Evolutionary conservation across 2,888 invertebrate genomes (phyloP), one percentile per base, ranked within the genome.

Genomic region (Acanthococcus lagerstroemiae): DNA sequence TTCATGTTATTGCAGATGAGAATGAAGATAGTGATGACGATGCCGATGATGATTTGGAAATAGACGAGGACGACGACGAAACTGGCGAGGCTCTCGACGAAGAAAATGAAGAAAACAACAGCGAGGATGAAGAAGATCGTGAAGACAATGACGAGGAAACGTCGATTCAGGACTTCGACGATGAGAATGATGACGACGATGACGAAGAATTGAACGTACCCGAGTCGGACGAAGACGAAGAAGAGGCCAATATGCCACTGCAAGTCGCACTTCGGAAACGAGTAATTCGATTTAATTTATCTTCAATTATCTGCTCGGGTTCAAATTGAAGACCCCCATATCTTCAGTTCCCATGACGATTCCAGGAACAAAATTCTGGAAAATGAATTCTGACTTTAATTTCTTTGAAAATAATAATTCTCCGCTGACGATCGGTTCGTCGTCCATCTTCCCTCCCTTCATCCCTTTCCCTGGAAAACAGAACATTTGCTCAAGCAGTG

Each of bases 1-100:
- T n/a, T 3, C 22, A 9, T 50, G 15, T 48, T 70, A 60, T 69
- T 68, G 21, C 66, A 69, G 46, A 70, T 70, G 21, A 72, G 72
- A 60, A 69, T 69, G 57, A 69, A 69, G 65, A 70, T 71, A 17
- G 12, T 45, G 45, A 44, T 12, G 55, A 61, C 7, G 60, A 52
- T 52, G 68, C 61, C 26, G 65, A 60, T 54, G 56, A 46, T 7
- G 54, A 54, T n/a, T 7, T 25, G n/a, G 52, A 60, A 12, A 45
- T 26, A 45, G 55, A 54, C 15, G 61, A 61, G 2, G 55, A 45
- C 17, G 61, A 67, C 9, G 37, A 17, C 12, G 52, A 58, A 19
- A 57, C 48, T 21, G 55, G 46, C 24, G 55, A 66, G 44, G 45
- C 17, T 48, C 22, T 21, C 26, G 57, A 15, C 19, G 27, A 17